These are phyloP conservation scores for Rhopalosiphum padi DNA, from an alignment of 1,140 invertebrate species.

Conservation along the genomic window DNA sequence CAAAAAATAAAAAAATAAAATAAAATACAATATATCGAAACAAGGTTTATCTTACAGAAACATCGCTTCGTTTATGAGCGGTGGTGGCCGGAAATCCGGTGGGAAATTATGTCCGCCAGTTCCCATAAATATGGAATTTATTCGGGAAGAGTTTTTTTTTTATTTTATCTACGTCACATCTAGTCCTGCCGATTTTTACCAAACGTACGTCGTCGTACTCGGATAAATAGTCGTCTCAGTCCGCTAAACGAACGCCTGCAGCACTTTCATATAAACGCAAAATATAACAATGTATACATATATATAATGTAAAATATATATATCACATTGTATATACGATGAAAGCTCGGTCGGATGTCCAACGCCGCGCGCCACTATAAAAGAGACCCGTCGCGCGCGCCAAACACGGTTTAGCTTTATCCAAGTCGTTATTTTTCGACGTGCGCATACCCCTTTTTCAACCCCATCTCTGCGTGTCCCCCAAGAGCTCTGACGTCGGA, in stretches of 20 bases:
- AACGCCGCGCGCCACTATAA: conserved; percentile 27
- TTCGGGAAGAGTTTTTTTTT: neutral
- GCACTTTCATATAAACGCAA: neutral
- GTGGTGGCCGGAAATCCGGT: conserved; percentile 33
- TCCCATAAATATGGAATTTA: conserved; percentile 38
- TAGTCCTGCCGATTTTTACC: neutral
- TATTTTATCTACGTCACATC: neutral
- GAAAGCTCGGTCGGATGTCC: conserved; percentile 49
- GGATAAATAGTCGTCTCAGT: neutral
- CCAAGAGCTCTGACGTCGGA: neutral
- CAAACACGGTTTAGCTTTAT: conserved; percentile 56
- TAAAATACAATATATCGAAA: neutral
- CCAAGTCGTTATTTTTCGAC: conserved; percentile 36
- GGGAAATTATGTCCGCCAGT: conserved; percentile 47
- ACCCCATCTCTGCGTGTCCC: neutral
- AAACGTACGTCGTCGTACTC: neutral
- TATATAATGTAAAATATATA: neutral
- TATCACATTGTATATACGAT: neutral
- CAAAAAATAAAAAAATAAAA: neutral
- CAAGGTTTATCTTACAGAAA: conserved; percentile 28
- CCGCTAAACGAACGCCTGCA: neutral
- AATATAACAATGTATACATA: neutral
- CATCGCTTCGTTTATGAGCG: conserved; percentile 10
- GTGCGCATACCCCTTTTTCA: neutral
- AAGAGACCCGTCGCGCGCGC: conserved; percentile 43